Conservation (phyloP, 2,797 vertebrate genomes). For the Lophius americanus region DNA sequence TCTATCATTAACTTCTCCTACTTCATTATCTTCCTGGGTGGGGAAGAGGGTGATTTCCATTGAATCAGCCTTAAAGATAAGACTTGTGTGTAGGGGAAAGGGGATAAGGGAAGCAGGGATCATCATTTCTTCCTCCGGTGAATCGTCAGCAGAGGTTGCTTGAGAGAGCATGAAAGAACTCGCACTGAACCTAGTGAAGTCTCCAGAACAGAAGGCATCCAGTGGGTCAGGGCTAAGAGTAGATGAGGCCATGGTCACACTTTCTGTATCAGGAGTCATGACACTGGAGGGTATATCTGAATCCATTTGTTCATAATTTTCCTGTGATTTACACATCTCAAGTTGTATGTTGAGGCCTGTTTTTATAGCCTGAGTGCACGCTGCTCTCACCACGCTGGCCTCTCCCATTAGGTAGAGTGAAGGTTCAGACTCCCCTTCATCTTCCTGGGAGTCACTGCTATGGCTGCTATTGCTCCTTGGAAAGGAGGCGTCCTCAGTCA, state of each 20-base stretch:
- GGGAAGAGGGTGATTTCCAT: conserved; percentile 91
- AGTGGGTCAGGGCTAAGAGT: conserved; percentile 74
- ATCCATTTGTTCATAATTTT: conserved; percentile 62
- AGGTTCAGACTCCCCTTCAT: conserved; percentile 73
- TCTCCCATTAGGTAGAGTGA: conserved; percentile 73
- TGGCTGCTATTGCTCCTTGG: conserved; percentile 76
- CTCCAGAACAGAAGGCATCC: conserved; percentile 80
- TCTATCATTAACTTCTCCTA: conserved; percentile 58
- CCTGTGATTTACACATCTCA: conserved; percentile 75
- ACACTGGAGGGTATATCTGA: conserved; percentile 52
- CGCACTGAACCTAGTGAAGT: conserved; percentile 70
- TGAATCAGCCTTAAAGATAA: conserved; percentile 93
- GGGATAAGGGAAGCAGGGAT: conserved; percentile 92
- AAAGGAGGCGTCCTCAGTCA: conserved; percentile 73
- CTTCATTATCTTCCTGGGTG: conserved; percentile 81
- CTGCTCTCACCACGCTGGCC: conserved; percentile 29
- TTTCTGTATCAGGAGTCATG: conserved; percentile 73
- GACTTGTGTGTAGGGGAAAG: conserved; percentile 91
- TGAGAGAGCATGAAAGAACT: conserved; percentile 77
- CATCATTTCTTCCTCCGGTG: conserved; percentile 83
- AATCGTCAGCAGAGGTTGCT: conserved; percentile 73
- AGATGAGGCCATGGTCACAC: conserved; percentile 74
- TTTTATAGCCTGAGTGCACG: conserved; percentile 61
- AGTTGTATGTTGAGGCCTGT: conserved; percentile 76
- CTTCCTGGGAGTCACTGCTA: conserved; percentile 80